These are phyloP conservation scores for Seira musarum DNA, from an alignment of 2,888 invertebrate species.

Conservation along the genomic window DNA sequence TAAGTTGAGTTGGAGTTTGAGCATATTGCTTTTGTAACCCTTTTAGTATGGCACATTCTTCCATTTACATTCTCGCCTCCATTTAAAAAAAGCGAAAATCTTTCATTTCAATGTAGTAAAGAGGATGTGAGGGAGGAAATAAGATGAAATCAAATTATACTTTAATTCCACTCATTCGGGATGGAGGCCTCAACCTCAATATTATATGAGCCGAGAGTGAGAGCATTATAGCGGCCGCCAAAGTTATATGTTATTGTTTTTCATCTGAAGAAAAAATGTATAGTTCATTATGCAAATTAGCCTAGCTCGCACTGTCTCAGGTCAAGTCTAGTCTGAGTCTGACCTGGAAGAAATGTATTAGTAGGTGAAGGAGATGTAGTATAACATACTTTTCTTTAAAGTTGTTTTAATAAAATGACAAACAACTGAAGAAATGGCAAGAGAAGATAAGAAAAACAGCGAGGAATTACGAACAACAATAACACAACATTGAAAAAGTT, in stretches of 20 bases:
- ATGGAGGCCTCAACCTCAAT: not conserved
- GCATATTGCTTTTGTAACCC: slow-evolving; percentile 9
- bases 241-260: not conserved
- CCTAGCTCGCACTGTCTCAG: not conserved
- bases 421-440: not conserved
- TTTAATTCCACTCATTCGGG: not conserved
- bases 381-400: no score
- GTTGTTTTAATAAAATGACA: not conserved
- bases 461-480: not conserved
- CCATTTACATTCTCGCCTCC: not conserved
- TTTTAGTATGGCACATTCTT: no score
- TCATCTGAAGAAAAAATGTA: not conserved
- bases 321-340: not conserved
- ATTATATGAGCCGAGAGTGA: not conserved
- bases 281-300: not conserved
- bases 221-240: not conserved
- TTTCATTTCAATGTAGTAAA: not conserved
- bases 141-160: not conserved
- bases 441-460: not conserved
- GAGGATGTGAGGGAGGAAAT: not conserved
- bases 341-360: not conserved
- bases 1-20: not conserved
- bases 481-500: not conserved
- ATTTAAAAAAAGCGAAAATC: not conserved
- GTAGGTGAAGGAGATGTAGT: no score